Percentiles rank a stretch among this genome's conserved stretches.
Conservation (phyloP, 2,113 vertebrate species). For the Beaufortia kweichowensis region DNA sequence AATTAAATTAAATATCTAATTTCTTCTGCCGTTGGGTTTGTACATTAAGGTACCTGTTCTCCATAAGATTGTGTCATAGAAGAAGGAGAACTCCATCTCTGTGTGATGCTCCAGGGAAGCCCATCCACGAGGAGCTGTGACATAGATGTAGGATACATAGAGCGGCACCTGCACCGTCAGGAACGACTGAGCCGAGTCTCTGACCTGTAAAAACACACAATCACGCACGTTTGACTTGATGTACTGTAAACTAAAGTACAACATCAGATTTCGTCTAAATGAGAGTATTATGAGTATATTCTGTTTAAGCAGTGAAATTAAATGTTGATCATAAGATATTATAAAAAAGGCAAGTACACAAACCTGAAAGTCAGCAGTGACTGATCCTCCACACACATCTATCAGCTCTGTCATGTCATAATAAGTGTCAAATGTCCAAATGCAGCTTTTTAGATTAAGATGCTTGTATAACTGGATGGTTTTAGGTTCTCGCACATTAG, state of each 20-base stretch:
- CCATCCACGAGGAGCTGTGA: constrained; percentile 94
- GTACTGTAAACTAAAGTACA: neutral
- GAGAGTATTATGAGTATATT: no score
- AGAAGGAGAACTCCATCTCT: constrained; percentile 99
- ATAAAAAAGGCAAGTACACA: neutral
- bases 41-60: constrained; percentile 81
- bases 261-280: constrained; percentile 12
- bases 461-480: constrained; percentile 94
- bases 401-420: constrained; percentile 98
- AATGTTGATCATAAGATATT: no score
- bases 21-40: no score
- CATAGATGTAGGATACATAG: constrained; percentile 96
- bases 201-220: constrained; percentile 75
- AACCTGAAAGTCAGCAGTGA: constrained; percentile 97
- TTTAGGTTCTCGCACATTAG: constrained; percentile 80
- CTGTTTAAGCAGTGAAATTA: no score
- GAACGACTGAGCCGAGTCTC: constrained; percentile 97
- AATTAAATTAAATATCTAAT: no score
- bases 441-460: constrained; percentile 97
- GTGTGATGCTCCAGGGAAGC: constrained; percentile 98
- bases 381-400: constrained; percentile 92
- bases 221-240: neutral
- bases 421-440: constrained; percentile 96
- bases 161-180: constrained; percentile 94
- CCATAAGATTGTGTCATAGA: constrained; percentile 98